A percentile compares a stretch with the other conserved stretches of the same genome.
Evolutionary conservation across 2,113 vertebrate species (phyloP).

Genomic region (Stomatorhinus ivindoensis): DNA sequence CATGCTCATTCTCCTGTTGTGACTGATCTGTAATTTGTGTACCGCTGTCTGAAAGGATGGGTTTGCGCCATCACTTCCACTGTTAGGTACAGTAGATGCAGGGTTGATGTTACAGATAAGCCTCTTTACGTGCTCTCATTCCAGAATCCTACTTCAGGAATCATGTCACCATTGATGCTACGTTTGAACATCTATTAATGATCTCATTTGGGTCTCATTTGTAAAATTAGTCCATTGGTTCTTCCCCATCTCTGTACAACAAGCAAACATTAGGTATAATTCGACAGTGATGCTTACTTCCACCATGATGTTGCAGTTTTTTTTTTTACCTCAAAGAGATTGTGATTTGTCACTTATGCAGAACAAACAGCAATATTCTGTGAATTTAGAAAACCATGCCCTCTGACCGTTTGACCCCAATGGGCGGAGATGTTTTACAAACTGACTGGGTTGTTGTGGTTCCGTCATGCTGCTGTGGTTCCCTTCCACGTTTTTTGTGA

Average conservation of each 20-base stretch:
- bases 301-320: background rate
- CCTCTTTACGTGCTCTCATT: background rate
- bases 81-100: constrained; percentile 29
- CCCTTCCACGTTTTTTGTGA: background rate
- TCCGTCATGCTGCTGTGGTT: background rate
- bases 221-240: background rate
- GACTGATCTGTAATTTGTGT: background rate
- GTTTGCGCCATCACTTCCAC: background rate
- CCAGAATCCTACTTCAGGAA: background rate
- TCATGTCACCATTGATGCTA: constrained; percentile 11
- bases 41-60: background rate
- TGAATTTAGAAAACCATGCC: background rate
- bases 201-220: constrained; percentile 11
- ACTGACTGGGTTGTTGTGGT: background rate
- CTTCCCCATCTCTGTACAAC: background rate
- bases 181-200: background rate
- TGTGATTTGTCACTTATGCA: background rate
- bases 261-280: background rate
- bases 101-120: constrained; percentile 28
- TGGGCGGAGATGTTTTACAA: background rate
- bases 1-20: background rate
- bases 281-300: background rate
- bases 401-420: background rate
- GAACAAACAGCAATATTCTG: background rate
- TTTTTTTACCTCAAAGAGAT: background rate